phyloP scores from a whole-genome alignment of 1,140 invertebrate species.

The Popillia japonica region DNA sequence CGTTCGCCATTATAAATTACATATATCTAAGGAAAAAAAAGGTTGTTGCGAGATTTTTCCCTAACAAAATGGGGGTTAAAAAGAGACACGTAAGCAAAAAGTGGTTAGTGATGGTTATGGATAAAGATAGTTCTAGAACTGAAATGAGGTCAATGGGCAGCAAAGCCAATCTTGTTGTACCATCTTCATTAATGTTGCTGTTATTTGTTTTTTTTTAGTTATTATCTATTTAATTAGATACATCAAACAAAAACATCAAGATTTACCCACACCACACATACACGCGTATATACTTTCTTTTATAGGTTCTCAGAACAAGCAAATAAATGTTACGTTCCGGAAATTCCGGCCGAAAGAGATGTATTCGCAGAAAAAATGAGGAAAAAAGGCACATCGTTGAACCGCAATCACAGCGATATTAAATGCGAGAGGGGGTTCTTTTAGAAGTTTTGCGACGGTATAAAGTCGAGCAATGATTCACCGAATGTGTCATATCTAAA shows the following conservation, averaged over 20 bases:
- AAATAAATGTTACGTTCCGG: neutral
- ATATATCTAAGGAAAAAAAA: neutral
- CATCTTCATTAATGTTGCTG: no score
- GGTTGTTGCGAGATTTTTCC: neutral
- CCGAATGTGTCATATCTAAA: constrained; percentile 2
- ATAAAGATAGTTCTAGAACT: no score
- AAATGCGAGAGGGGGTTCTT: neutral
- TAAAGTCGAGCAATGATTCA: constrained; percentile 3
- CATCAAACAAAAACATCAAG: no score
- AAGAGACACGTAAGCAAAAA: no score
- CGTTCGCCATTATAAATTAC: constrained; percentile 18
- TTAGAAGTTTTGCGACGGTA: neutral
- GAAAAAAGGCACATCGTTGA: neutral
- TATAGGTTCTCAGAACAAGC: neutral
- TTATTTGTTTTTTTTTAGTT: no score
- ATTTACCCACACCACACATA: no score
- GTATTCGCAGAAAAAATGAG: neutral
- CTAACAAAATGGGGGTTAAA: no score
- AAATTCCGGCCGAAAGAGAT: neutral
- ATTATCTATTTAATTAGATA: no score
- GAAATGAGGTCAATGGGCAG: no score
- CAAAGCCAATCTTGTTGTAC: no score
- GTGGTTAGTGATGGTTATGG: no score
- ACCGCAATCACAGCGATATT: neutral
- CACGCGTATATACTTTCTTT: no score